These are phyloP conservation scores for Aleadryas rufinucha DNA, from an alignment of 2,113 vertebrate genomes.

Conservation along the genomic window DNA sequence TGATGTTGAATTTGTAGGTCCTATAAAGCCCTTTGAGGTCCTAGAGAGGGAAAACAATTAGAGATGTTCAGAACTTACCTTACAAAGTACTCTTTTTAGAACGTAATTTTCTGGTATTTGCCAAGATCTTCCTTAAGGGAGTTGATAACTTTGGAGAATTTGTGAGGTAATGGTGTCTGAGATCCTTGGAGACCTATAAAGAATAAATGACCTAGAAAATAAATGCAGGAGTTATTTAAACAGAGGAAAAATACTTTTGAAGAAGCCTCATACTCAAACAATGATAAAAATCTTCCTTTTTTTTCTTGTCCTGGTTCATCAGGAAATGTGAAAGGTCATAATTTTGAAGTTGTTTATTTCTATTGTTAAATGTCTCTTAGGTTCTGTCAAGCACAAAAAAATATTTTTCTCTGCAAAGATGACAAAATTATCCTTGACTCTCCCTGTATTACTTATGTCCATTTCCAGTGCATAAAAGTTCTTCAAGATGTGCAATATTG, in stretches of 20 bases:
- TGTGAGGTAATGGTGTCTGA: conserved; percentile 5
- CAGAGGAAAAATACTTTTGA: neutral
- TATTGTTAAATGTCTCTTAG: neutral
- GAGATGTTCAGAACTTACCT: neutral
- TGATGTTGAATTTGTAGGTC: neutral
- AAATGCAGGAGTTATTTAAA: conserved; percentile 2
- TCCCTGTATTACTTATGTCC: neutral
- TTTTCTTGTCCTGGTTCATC: neutral
- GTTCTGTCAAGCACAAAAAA: neutral
- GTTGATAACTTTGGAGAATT: neutral
- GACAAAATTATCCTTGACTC: neutral
- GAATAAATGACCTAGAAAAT: neutral
- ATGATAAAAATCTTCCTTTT: neutral
- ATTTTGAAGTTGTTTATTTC: neutral
- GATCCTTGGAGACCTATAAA: conserved; percentile 9
- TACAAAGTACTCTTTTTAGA: neutral
- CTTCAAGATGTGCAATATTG: neutral
- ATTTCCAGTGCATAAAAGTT: neutral
- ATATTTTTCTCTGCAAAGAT: neutral
- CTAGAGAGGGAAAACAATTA: neutral
- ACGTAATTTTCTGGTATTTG: neutral
- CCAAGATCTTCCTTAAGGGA: neutral
- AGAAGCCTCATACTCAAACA: neutral
- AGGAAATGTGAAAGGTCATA: neutral
- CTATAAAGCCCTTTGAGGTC: neutral